These are phyloP conservation scores for Zaprionus africanus DNA, from an alignment of 1,140 invertebrate genomes.

Conservation along the genomic window DNA sequence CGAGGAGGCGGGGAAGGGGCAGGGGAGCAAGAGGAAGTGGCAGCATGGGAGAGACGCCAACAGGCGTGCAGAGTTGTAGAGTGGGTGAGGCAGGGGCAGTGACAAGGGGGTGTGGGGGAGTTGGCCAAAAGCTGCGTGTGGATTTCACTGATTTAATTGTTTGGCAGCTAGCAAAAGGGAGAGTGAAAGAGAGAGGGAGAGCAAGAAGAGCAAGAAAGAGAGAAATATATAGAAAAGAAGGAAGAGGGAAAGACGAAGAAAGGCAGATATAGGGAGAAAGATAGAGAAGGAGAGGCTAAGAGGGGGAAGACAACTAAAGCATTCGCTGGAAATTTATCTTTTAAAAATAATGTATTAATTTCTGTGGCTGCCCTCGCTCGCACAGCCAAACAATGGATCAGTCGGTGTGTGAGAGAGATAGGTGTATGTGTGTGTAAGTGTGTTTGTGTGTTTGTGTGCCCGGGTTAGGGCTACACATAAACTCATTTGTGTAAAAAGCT, in stretches of 20 bases:
- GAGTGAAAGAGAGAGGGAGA: constrained; percentile 1
- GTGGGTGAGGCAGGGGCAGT: too few species aligned
- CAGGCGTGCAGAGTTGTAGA: too few species aligned
- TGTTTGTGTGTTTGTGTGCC: not conserved
- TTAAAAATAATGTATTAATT: constrained; percentile 83
- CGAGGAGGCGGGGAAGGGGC: not conserved
- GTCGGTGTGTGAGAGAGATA: not conserved
- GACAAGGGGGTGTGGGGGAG: not conserved
- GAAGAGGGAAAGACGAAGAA: not conserved
- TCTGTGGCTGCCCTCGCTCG: constrained; percentile 60
- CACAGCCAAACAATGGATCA: constrained; percentile 10
- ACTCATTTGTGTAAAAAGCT: constrained; percentile 82
- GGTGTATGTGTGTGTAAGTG: not conserved
- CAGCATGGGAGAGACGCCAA: not conserved
- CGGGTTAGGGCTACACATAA: constrained; percentile 55
- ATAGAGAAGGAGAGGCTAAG: not conserved
- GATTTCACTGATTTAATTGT: constrained; percentile 83
- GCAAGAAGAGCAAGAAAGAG: constrained; percentile 1
- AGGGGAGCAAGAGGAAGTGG: not conserved
- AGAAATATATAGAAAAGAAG: constrained; percentile 5
- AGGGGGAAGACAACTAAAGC: too few species aligned
- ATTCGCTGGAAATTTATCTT: constrained; percentile 76
- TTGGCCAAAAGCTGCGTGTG: constrained; percentile 64
- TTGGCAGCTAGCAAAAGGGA: constrained; percentile 41
- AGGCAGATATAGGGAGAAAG: not conserved